Evolutionary conservation across 2,113 vertebrate species (phyloP).

Genomic region (Oxygymnocypris stewartii): DNA sequence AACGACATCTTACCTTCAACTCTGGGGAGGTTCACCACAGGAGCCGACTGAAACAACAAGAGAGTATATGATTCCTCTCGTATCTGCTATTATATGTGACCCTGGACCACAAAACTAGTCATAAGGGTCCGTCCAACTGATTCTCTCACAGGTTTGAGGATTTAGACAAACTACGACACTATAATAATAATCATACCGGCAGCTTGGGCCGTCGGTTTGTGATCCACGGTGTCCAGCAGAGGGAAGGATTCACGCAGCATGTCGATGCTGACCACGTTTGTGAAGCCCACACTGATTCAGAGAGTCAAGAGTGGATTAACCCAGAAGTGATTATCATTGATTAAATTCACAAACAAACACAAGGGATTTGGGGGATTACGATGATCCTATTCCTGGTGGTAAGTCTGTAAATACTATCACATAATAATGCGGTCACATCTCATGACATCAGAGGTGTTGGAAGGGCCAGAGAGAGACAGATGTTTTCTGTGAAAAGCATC

Average conservation of each 20-base stretch:
- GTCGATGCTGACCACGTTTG: constrained; percentile 81
- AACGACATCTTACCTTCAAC: constrained; percentile 79
- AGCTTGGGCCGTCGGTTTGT: constrained; percentile 74
- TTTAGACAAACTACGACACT: neutral
- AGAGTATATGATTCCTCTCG: constrained; percentile 22
- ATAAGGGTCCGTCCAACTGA: no score
- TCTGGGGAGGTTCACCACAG: constrained; percentile 74
- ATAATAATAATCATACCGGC: constrained; percentile 62
- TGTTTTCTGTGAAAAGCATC: no score
- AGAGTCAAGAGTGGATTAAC: constrained; percentile 13
- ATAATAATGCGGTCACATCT: neutral
- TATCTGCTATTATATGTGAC: neutral
- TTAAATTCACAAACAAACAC: neutral
- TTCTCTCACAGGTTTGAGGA: neutral
- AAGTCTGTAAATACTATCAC: neutral
- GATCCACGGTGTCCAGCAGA: constrained; percentile 86
- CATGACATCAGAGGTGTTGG: neutral
- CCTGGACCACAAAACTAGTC: no score
- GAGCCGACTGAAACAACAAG: constrained; percentile 72
- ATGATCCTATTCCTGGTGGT: neutral
- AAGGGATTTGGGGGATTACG: neutral
- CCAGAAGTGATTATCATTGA: neutral
- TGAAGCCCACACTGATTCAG: constrained; percentile 81
- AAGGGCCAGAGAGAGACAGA: neutral
- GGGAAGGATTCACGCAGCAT: constrained; percentile 79